Percentiles rank a stretch among this genome's conserved stretches.
These are phyloP conservation scores for Zaprionus bogoriensis DNA, from an alignment of 2,888 invertebrate genomes.

Conservation along the genomic window DNA sequence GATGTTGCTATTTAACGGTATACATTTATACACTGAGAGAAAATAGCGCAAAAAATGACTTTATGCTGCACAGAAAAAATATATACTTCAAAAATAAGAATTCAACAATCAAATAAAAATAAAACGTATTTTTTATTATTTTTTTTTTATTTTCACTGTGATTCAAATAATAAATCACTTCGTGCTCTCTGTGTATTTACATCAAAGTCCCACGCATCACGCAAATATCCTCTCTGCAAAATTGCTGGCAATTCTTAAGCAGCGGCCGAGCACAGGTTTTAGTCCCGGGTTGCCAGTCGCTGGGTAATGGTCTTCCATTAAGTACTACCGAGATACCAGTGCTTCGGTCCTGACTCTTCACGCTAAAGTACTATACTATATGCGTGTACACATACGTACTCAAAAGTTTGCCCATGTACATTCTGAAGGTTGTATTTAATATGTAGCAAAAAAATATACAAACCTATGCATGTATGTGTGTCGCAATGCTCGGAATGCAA, in stretches of 20 bases:
- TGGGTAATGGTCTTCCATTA: constrained; percentile 76
- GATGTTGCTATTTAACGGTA: constrained; percentile 18
- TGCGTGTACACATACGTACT: constrained; percentile 9
- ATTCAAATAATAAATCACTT: neutral
- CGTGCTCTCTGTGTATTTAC: constrained; percentile 33
- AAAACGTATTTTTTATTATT: too few species aligned
- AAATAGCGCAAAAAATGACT: neutral
- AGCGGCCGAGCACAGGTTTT: constrained; percentile 76
- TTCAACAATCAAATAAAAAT: neutral
- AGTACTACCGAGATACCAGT: constrained; percentile 36
- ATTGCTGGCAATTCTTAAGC: constrained; percentile 54
- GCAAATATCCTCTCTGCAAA: constrained; percentile 40
- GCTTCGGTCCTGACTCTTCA: constrained; percentile 43
- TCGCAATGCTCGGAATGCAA: neutral
- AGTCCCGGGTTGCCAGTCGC: constrained; percentile 83
- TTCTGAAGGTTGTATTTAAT: neutral
- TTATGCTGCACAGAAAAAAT: neutral
- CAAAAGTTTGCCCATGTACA: constrained; percentile 11
- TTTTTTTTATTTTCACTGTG: too few species aligned
- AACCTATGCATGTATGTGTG: neutral
- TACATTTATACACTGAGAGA: constrained; percentile 30
- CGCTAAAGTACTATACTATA: constrained; percentile 37
- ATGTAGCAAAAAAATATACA: neutral
- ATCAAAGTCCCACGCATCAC: constrained; percentile 26
- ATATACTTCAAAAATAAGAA: neutral